Evolutionary conservation across 2,113 vertebrate genomes (phyloP).

Genomic region (Indicator indicator): DNA sequence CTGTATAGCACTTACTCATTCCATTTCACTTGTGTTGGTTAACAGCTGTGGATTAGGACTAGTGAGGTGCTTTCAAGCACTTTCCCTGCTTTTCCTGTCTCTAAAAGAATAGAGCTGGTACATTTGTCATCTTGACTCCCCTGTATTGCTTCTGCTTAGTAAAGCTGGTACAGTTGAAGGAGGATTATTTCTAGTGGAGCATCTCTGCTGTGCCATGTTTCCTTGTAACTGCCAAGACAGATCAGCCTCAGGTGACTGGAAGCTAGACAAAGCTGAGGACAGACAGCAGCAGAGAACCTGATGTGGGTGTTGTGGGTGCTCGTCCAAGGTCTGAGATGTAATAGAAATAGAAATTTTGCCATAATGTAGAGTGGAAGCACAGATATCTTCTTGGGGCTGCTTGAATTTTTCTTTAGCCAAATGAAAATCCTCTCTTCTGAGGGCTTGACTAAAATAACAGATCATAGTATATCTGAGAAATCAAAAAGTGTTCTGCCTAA

Average conservation of each 20-base stretch:
- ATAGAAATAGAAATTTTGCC: background rate
- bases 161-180: background rate
- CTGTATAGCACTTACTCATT: background rate
- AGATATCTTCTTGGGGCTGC: background rate
- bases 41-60: background rate
- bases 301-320: background rate
- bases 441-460: background rate
- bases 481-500: background rate
- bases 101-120: background rate
- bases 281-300: background rate
- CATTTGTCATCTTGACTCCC: background rate
- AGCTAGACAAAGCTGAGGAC: background rate
- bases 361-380: background rate
- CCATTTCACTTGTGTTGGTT: background rate
- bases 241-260: background rate
- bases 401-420: background rate
- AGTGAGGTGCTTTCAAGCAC: background rate
- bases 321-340: background rate
- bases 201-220: background rate
- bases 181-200: background rate
- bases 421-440: background rate
- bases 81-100: background rate
- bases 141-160: background rate
- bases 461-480: background rate
- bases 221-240: background rate